A percentile compares a stretch with the other conserved stretches of the same genome.
Conservation (phyloP, 2,113 vertebrate genomes). For the Catharus fuscescens region DNA sequence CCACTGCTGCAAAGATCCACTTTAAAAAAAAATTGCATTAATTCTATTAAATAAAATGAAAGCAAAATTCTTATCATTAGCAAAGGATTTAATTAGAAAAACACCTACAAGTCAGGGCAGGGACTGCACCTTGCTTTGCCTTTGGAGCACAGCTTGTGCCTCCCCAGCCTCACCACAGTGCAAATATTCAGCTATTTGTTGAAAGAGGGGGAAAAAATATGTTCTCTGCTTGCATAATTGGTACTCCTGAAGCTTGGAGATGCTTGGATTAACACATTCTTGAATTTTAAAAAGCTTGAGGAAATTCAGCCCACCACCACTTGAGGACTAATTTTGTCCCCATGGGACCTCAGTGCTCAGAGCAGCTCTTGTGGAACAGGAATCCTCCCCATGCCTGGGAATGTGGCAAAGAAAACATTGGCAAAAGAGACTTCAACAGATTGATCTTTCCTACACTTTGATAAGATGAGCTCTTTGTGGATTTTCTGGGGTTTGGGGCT, state of each 20-base stretch:
- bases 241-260: background rate
- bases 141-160: background rate
- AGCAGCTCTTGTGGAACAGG: background rate
- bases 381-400: background rate
- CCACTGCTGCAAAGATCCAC: background rate
- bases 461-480: background rate
- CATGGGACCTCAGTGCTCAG: background rate
- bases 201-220: background rate
- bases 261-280: background rate
- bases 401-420: background rate
- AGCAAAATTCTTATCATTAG: slow-evolving; percentile 24
- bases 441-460: background rate
- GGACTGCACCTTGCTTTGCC: background rate
- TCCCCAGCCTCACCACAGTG: background rate
- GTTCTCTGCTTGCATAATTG: background rate
- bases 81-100: slow-evolving; percentile 42
- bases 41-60: background rate
- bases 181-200: slow-evolving; percentile 34
- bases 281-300: background rate
- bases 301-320: background rate
- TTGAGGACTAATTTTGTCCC: background rate
- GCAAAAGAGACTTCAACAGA: background rate
- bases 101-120: slow-evolving; percentile 40
- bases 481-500: background rate
- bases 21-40: background rate